Base-by-base conservation (phyloP, 2,113 vertebrate species). In the Hippocampus guttulatus region DNA sequence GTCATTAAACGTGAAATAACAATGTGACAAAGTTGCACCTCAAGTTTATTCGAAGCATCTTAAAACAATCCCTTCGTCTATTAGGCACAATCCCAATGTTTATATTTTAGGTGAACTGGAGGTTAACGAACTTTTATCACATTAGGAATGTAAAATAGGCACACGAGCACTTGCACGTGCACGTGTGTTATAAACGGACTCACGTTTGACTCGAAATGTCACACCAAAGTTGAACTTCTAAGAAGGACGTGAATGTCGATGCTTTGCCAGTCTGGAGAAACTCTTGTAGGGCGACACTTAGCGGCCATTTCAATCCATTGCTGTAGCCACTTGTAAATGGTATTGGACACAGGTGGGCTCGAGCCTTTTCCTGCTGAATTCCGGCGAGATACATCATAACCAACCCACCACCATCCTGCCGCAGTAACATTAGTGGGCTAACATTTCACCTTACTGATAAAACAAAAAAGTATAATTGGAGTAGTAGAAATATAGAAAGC, bases 181-280 rank as follows among this genome's bases (percentile, higher is more conserved):
- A 47, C 64, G 64, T 65, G 61, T 18, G n/a, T 47, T 65, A 27
- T 45, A 65, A 65, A 65, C 47, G 43, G 43, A 65, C 41, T 65
- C 64, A 45, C 40, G 27, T 41, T 64, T 64, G 15, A 64, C 40
- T 43, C 41, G 63, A 65, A 65, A 65, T 65, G 64, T 65, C 41
- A 65, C 41, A 47, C 64, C 43, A 8, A 65, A 25, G 64, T 65
- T 27, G 64, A 25, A 65, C 43, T 65, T 65, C 64, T 47, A 47
- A 45, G 64, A 47, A 65, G n/a, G 20, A 14, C 8, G 41, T 16
- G n/a, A 45, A 60, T 60, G 64, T 47, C 12, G 23, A 65, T 15
- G 12, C n/a, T 27, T 65, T 45, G 64, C 64, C 23, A 45, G 64
- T 47, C 23, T 14, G 11, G 21, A 43, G 21, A 63, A 40, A 45